Evolutionary conservation across 2,797 vertebrate species (phyloP).

Genomic region (Amblyopsis hoosieri): DNA sequence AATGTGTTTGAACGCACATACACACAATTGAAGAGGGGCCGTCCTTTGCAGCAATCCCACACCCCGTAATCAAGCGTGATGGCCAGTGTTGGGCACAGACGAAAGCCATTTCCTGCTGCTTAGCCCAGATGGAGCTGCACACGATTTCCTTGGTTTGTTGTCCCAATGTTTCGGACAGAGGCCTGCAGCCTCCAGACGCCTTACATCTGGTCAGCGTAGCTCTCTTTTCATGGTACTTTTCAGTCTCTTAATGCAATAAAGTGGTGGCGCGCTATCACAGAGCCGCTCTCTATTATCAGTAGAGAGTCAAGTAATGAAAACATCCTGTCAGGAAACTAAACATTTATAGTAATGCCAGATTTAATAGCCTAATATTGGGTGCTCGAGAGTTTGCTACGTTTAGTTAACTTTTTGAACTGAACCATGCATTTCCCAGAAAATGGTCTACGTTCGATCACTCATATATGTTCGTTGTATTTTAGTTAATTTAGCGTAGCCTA

Average conservation of each 20-base stretch:
- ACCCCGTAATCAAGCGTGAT: constrained; percentile 64
- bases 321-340: constrained; percentile 50
- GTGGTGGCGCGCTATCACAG: constrained; percentile 27
- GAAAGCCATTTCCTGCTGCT: constrained; percentile 68
- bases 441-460: no score
- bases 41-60: constrained; percentile 56
- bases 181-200: constrained; percentile 39
- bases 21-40: constrained; percentile 1
- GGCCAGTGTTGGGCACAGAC: constrained; percentile 69
- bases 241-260: constrained; percentile 36
- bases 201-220: constrained; percentile 13
- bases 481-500: no score
- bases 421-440: no score
- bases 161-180: constrained; percentile 38
- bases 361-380: constrained; percentile 34
- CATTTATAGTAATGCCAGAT: constrained; percentile 44
- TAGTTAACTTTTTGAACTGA: no score
- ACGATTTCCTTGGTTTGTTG: constrained; percentile 67
- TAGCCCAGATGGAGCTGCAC: constrained; percentile 49
- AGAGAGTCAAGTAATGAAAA: constrained; percentile 58
- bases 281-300: constrained; percentile 22
- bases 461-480: no score
- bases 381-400: not conserved
- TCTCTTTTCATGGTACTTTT: constrained; percentile 16
- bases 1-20: constrained; percentile 1